These are phyloP conservation scores for Scarus forsteni DNA, from an alignment of 2,797 vertebrate genomes.

Conservation along the genomic window DNA sequence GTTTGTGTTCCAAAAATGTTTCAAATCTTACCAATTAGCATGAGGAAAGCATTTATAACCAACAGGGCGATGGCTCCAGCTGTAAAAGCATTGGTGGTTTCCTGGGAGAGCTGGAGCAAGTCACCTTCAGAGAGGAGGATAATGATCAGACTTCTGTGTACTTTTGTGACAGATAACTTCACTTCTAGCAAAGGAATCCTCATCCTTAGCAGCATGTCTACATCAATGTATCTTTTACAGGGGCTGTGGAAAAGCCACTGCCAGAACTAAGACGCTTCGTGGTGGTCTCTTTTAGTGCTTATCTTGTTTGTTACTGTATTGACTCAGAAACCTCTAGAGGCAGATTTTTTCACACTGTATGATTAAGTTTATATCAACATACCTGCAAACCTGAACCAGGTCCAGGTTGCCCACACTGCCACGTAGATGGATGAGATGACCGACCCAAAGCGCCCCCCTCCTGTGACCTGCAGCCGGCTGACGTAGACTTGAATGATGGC, in stretches of 20 bases:
- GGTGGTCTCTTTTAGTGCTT: too few relatives aligned
- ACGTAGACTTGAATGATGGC: constrained; percentile 85
- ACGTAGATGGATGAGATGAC: constrained; percentile 87
- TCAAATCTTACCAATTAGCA: constrained; percentile 84
- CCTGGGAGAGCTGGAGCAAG: constrained; percentile 68
- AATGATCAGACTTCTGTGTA: constrained; percentile 1
- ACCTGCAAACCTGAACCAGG: constrained; percentile 92
- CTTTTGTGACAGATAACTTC: neutral
- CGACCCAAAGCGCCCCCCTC: constrained; percentile 83
- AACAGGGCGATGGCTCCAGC: constrained; percentile 88
- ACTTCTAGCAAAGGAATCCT: too few relatives aligned
- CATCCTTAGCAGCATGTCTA: too few relatives aligned
- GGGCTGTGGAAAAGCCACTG: too few relatives aligned
- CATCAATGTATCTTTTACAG: too few relatives aligned
- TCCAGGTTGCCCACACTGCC: constrained; percentile 89
- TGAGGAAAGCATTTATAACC: constrained; percentile 87
- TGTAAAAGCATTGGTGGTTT: constrained; percentile 80
- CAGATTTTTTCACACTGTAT: too few relatives aligned
- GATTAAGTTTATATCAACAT: constrained; percentile 17
- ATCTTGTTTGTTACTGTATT: too few relatives aligned
- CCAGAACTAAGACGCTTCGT: too few relatives aligned
- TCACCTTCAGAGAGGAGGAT: constrained; percentile 69
- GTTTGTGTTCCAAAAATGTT: neutral
- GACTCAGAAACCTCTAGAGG: too few relatives aligned
- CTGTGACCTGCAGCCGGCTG: constrained; percentile 85